A percentile compares a stretch with the other conserved stretches of the same genome.
phyloP scores from a whole-genome alignment of 2,113 vertebrate species.

The Triplophysa dalaica region DNA sequence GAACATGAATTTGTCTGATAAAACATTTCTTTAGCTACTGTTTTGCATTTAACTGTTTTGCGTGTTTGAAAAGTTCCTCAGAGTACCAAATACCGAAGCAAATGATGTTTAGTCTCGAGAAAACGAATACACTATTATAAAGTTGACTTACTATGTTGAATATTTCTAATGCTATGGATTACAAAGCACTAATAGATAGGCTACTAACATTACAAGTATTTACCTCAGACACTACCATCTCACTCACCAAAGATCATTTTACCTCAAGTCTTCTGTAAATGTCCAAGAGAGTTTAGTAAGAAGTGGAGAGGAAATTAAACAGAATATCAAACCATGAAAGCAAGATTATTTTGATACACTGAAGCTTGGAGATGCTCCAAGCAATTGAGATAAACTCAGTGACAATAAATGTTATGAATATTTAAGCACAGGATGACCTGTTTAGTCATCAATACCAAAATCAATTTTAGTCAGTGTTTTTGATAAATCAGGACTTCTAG shows the following conservation, averaged over 20 bases:
- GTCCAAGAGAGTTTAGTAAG: slow-evolving; percentile 52
- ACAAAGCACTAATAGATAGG: background rate
- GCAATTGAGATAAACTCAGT: background rate
- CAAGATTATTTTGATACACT: background rate
- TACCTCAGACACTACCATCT: slow-evolving; percentile 20
- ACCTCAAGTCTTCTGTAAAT: slow-evolving; percentile 69
- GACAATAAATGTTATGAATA: no score
- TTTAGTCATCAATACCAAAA: no score
- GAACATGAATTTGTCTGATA: no score
- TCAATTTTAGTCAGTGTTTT: no score
- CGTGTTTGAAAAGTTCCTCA: no score
- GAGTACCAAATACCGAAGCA: no score
- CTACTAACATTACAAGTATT: slow-evolving; percentile 1
- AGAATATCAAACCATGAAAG: background rate
- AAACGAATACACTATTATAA: background rate
- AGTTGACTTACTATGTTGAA: background rate
- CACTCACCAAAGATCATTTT: slow-evolving; percentile 68
- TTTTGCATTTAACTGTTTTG: no score
- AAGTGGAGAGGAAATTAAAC: slow-evolving; percentile 61
- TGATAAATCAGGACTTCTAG: background rate
- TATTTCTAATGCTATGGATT: slow-evolving; percentile 19
- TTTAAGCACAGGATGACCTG: no score
- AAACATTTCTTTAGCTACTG: no score
- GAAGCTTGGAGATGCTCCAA: background rate
- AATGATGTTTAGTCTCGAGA: background rate